Conservation (phyloP, 2,888 invertebrate genomes). For the Hyposoter dolosus region DNA sequence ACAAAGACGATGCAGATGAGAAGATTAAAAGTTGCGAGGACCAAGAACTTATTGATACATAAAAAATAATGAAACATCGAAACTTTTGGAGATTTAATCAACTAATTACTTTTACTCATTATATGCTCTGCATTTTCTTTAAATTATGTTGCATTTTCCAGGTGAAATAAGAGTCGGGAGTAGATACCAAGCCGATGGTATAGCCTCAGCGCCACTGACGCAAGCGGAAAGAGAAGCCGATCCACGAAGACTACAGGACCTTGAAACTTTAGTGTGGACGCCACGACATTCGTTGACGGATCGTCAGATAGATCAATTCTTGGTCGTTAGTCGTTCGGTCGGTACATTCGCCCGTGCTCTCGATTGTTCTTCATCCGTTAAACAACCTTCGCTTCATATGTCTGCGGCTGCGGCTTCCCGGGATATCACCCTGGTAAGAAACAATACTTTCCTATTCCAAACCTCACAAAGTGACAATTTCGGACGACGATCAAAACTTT, state of each 20-base stretch:
- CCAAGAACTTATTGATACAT: too few species aligned
- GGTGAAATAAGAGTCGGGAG: slow-evolving; percentile 91
- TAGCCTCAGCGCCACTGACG: slow-evolving; percentile 87
- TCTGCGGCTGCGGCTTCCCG: slow-evolving; percentile 99
- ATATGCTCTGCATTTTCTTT: background rate
- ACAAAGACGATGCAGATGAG: too few species aligned
- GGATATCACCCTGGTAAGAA: slow-evolving; percentile 95
- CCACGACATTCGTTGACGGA: slow-evolving; percentile 96
- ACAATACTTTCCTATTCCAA: background rate
- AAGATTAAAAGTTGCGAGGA: too few species aligned
- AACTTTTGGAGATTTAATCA: too few species aligned
- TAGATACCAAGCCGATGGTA: slow-evolving; percentile 98
- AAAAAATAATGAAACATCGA: too few species aligned
- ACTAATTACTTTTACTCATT: too few species aligned
- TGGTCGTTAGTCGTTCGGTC: slow-evolving; percentile 96
- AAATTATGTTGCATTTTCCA: slow-evolving; percentile 63
- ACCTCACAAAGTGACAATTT: background rate
- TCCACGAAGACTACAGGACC: slow-evolving; percentile 89
- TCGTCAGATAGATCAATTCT: slow-evolving; percentile 99
- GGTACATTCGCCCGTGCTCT: slow-evolving; percentile 99
- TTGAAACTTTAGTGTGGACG: slow-evolving; percentile 98
- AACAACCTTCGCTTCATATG: slow-evolving; percentile 99
- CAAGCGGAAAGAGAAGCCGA: slow-evolving; percentile 86
- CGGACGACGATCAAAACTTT: background rate
- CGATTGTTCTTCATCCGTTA: slow-evolving; percentile 99